Conservation (phyloP, 1,140 invertebrate genomes). For the Drosophila baimaii region DNA sequence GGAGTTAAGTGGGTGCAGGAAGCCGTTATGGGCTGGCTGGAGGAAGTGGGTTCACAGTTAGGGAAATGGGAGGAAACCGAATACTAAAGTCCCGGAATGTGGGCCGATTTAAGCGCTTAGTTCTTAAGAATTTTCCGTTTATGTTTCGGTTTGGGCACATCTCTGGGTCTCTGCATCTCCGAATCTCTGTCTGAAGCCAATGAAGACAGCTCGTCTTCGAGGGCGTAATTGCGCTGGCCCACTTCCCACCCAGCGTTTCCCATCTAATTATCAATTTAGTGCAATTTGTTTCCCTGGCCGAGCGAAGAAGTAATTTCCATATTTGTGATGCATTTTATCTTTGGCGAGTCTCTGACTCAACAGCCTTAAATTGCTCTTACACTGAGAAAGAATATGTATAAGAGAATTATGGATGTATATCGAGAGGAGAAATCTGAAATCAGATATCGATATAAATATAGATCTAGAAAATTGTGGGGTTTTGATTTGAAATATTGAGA, state of each 20-base stretch:
- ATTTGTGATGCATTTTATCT: conserved; percentile 56
- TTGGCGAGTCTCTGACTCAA: conserved; percentile 57
- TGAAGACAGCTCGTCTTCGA: conserved; percentile 8
- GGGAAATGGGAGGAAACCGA: conserved; percentile 13
- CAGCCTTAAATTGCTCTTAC: conserved; percentile 65
- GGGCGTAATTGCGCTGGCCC: conserved; percentile 1
- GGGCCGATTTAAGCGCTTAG: conserved; percentile 9
- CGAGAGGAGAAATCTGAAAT: too few relatives aligned
- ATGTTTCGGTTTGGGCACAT: neutral
- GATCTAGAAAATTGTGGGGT: too few relatives aligned
- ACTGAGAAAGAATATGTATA: neutral
- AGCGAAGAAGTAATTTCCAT: conserved; percentile 51
- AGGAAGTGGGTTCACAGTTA: conserved; percentile 6
- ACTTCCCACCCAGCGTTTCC: conserved; percentile 31
- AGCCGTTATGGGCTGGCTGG: conserved; percentile 11
- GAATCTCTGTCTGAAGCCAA: neutral
- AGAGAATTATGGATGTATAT: too few relatives aligned
- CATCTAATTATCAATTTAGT: conserved; percentile 80
- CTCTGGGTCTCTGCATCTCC: too few relatives aligned
- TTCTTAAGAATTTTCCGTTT: neutral
- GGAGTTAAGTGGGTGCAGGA: conserved; percentile 54
- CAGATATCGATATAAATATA: too few relatives aligned
- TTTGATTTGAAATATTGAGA: too few relatives aligned
- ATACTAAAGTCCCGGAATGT: conserved; percentile 12
- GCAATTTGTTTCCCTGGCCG: conserved; percentile 68